Percentiles rank a stretch among this genome's conserved stretches.
Conservation (phyloP, 2,797 vertebrate genomes). For the Anomalospiza imberbis region DNA sequence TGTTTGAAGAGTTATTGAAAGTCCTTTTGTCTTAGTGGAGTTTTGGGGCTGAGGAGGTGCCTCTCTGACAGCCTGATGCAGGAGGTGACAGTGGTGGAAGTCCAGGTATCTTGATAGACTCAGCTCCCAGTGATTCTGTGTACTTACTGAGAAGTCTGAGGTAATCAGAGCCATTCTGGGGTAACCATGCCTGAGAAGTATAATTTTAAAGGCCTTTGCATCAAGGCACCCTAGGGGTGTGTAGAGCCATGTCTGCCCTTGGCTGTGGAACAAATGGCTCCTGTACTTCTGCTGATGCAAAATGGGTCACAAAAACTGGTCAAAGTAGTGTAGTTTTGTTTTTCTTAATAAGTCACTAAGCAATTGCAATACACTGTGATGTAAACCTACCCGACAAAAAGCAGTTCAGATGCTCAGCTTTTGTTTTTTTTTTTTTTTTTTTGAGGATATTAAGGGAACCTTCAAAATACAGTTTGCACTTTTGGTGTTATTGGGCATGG, state of each 20-base stretch:
- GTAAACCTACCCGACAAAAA: not conserved
- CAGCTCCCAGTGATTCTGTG: not conserved
- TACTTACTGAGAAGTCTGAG: not conserved
- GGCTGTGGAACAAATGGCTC: not conserved
- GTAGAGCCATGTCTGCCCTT: not conserved
- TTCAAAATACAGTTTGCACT: not conserved
- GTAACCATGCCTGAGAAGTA: not conserved
- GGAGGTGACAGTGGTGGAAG: not conserved
- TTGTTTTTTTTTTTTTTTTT: not conserved
- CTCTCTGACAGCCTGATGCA: not conserved
- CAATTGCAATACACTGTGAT: not conserved
- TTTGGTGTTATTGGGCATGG: not conserved
- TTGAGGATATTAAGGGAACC: not conserved
- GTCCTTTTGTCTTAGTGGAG: not conserved
- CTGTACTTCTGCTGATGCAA: not conserved
- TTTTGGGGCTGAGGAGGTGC: not conserved
- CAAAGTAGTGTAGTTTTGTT: not conserved
- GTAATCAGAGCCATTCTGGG: not conserved
- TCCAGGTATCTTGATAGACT: not conserved
- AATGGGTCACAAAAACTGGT: not conserved
- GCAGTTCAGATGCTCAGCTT: not conserved
- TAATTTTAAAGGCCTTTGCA: not conserved
- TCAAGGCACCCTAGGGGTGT: fast-evolving
- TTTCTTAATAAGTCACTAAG: not conserved
- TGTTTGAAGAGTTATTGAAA: not conserved